phyloP scores from a whole-genome alignment of 2,888 invertebrate genomes.

The Andrena hattorfiana region DNA sequence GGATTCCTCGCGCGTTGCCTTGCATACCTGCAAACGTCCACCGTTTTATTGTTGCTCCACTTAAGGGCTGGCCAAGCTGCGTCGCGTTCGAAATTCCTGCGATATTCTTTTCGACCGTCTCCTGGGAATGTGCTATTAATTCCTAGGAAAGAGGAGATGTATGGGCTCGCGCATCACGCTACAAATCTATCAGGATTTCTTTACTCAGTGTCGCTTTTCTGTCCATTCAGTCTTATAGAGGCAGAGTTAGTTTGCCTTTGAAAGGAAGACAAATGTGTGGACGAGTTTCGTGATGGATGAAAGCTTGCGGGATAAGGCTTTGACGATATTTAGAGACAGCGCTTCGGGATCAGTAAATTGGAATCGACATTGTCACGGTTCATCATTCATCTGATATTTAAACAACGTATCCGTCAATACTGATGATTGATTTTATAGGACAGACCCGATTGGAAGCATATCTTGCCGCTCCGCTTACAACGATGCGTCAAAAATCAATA shows the following conservation, averaged over 20 bases:
- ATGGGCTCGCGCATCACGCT: not conserved
- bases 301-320: not conserved
- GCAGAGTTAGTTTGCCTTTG: slow-evolving; percentile 14
- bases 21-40: slow-evolving; percentile 18
- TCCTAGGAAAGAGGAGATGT: not conserved
- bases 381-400: slow-evolving; percentile 28
- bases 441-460: slow-evolving; percentile 8
- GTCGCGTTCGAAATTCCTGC: slow-evolving; percentile 5
- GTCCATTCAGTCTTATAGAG: slow-evolving; percentile 11
- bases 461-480: slow-evolving; percentile 6
- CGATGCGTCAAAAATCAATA: slow-evolving; percentile 24
- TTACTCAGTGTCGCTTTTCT: slow-evolving; percentile 4
- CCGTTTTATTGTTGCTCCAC: slow-evolving; percentile 38
- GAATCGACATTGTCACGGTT: slow-evolving; percentile 20
- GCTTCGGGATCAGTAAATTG: not conserved
- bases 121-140: slow-evolving; percentile 6
- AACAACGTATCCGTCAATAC: slow-evolving; percentile 33
- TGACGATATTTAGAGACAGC: slow-evolving; percentile 2
- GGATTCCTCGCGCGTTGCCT: slow-evolving; percentile 37
- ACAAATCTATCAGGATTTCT: slow-evolving; percentile 20
- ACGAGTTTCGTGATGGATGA: not conserved
- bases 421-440: slow-evolving; percentile 39
- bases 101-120: not conserved
- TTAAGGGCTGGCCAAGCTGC: not conserved
- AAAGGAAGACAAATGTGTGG: slow-evolving; percentile 17